phyloP scores from a whole-genome alignment of 1,140 invertebrate genomes.

The Drosophila burlai region DNA sequence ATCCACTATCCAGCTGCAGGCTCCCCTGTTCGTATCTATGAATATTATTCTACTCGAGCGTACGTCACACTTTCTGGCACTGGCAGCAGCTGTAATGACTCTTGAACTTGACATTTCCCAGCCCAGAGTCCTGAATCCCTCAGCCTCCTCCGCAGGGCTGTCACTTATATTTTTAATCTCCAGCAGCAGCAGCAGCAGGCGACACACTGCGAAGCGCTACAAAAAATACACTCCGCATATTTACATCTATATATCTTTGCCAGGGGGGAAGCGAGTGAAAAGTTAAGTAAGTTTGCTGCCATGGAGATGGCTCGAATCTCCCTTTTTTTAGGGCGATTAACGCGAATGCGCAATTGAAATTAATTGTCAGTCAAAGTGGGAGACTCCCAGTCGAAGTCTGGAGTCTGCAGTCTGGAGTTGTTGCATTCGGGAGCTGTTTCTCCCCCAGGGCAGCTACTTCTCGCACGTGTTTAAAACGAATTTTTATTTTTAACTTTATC shows the following conservation, averaged over 20 bases:
- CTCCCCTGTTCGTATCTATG: constrained; percentile 13
- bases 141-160: constrained; percentile 42
- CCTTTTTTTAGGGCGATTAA: constrained; percentile 72
- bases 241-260: constrained; percentile 20
- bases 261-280: constrained; percentile 51
- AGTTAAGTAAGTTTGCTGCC: constrained; percentile 43
- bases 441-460: constrained; percentile 18
- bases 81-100: constrained; percentile 77
- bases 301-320: constrained; percentile 19
- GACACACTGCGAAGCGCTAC: constrained; percentile 54
- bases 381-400: constrained; percentile 1
- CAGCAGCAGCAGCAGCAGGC: constrained; percentile 60
- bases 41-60: constrained; percentile 34
- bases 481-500: constrained; percentile 74
- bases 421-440: constrained; percentile 19
- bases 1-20: constrained; percentile 71
- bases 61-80: constrained; percentile 34
- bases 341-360: constrained; percentile 82
- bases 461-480: constrained; percentile 73
- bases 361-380: constrained; percentile 82
- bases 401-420: constrained; percentile 11
- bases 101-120: constrained; percentile 82
- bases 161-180: constrained; percentile 81
- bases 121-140: constrained; percentile 10
- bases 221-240: constrained; percentile 43